phyloP scores from a whole-genome alignment of 2,888 invertebrate genomes.

The Drosophila subsilvestris region DNA sequence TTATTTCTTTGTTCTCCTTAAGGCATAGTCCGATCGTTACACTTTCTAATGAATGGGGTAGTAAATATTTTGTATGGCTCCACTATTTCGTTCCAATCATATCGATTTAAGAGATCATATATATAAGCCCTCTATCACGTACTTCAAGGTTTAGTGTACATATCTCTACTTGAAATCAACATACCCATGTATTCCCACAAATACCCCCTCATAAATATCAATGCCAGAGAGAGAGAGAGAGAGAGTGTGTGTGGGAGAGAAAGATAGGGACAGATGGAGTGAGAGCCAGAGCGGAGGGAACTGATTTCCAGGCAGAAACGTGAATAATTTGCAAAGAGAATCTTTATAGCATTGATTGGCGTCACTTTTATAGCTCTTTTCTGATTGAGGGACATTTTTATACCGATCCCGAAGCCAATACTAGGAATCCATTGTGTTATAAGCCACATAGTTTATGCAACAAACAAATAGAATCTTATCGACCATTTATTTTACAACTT shows the following conservation, averaged over 20 bases:
- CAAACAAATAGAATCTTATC: constrained; percentile 49
- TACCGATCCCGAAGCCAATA: not conserved
- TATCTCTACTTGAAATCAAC: not conserved
- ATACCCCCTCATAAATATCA: constrained; percentile 5
- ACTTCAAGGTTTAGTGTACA: not conserved
- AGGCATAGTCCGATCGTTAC: too few relatives aligned
- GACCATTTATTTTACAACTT: constrained; percentile 57
- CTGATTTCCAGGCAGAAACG: constrained; percentile 23
- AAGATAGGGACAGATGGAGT: constrained; percentile 8
- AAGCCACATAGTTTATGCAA: constrained; percentile 29
- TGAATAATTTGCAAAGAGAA: constrained; percentile 50
- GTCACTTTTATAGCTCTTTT: not conserved
- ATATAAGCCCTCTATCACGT: not conserved
- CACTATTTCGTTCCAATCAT: too few relatives aligned
- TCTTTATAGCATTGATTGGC: not conserved
- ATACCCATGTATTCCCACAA: not conserved
- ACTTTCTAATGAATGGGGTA: too few relatives aligned
- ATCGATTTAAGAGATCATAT: too few relatives aligned
- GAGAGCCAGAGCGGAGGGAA: not conserved
- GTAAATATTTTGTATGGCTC: too few relatives aligned
- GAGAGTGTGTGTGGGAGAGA: not conserved
- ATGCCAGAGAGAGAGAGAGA: constrained; percentile 7
- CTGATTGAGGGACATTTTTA: constrained; percentile 4
- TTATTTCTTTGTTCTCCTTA: too few relatives aligned
- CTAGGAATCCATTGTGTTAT: not conserved